Base-by-base conservation (phyloP, 2,888 invertebrate genomes). In the Acrobasis consociella region DNA sequence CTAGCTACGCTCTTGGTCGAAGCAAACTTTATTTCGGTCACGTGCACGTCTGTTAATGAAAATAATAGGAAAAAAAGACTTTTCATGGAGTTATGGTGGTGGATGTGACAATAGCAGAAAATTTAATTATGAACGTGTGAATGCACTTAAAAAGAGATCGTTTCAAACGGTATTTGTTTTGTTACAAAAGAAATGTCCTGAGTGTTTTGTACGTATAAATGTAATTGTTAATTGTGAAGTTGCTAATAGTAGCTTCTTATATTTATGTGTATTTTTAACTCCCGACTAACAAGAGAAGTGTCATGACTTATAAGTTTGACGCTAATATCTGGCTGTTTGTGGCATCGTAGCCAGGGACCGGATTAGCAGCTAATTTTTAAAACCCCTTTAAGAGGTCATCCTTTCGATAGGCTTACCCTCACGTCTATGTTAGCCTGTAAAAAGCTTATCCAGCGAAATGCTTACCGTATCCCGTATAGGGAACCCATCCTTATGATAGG, bases 21-120 rank as follows among this genome's bases (percentile, higher is more conserved):
- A 82, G 78, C 73, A 72, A 78, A 82, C 77, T 86, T 85, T 86
- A 87, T 87, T 87, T 86, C 73, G 79, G 84, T 87, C 89, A 88
- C 87, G 87, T 76, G 74, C 75, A 59, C 63, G 73, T 75, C 79
- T 81, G 85, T 84, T 87, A 88, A 87, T 87, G 85, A 87, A 86
- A 87, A 88, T 87, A 87, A 87, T 86, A 82, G 80, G 74, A 80
- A 81, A 80, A 81, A 84, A 82, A 79, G 79, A 71, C 72, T 68
- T 67, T 64, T 74, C 78, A 69, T 69, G 67, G 79, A 83, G 72
- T 75, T 77, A 76, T 75, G 74, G 73, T 73, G 70, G 74, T 72
- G 73, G 78, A 82, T 76, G 76, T 74, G 80, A 69, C 75, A 71
- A 52, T 9, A 49, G 15, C 49, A 63, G 67, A 66, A 65, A 71